These are phyloP conservation scores for Pammene aurita DNA, from an alignment of 2,888 invertebrate species.

Conservation along the genomic window DNA sequence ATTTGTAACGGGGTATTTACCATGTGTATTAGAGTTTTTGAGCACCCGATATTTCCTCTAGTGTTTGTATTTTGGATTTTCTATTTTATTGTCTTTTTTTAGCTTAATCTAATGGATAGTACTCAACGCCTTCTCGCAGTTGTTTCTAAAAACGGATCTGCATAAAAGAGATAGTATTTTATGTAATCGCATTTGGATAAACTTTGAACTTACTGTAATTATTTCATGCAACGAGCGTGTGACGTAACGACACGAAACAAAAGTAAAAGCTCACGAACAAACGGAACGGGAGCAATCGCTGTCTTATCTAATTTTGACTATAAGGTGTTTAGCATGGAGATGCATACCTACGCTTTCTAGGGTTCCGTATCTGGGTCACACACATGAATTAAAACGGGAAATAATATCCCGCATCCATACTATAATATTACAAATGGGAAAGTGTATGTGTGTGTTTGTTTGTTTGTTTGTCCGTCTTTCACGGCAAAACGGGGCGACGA, in stretches of 20 bases:
- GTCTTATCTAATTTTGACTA: constrained; percentile 12
- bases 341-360: neutral
- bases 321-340: neutral
- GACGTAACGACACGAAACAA: constrained; percentile 18
- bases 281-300: constrained; percentile 20
- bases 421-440: too few relatives aligned
- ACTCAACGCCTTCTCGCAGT: neutral
- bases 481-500: too few relatives aligned
- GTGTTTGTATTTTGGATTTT: too few relatives aligned
- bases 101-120: too few relatives aligned
- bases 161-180: constrained; percentile 1
- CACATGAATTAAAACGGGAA: too few relatives aligned
- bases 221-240: constrained; percentile 18
- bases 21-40: too few relatives aligned
- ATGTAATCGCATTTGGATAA: constrained; percentile 11
- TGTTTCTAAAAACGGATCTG: neutral
- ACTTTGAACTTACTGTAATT: constrained; percentile 35
- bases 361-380: neutral
- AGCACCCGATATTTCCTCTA: too few relatives aligned
- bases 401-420: too few relatives aligned
- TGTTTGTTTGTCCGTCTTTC: too few relatives aligned
- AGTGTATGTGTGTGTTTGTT: too few relatives aligned
- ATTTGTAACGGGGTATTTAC: too few relatives aligned
- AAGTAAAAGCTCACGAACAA: constrained; percentile 26
- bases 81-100: too few relatives aligned